Base-by-base conservation (phyloP, 1,140 invertebrate genomes). In the Pogonus chalceus region DNA sequence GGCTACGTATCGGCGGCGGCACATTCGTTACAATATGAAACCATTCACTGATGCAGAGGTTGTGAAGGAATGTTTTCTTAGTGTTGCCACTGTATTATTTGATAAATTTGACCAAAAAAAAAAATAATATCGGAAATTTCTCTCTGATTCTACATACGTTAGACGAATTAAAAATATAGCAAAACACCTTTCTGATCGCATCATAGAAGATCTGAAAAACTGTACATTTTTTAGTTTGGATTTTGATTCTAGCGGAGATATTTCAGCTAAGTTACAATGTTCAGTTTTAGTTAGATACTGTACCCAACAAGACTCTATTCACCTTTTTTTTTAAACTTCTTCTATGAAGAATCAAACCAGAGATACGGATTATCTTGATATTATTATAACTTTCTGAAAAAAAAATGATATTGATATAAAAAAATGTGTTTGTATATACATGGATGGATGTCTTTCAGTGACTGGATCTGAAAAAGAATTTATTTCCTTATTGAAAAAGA, bases 231-330 rank as follows among this genome's bases (percentile, higher is more conserved):
- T 62, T 55, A 60, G 56, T 49, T 56, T 56, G 53, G 39, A 54
- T 46, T 62, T 62, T 49, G 56, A 60, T 60, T 58, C 56, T 35
- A 58, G 58, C 49, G 56, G 53, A 50, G 56, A 62, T 49, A 54
- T 60, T 62, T 62, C 56, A 55, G 20, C 60, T 48, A 62, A 56
- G 58, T 60, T 54, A 54, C 60, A 61, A 59, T 61, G 58, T 52
- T 61, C 60, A 23, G 16, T 59, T 26, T 61, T 61, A 55, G 60
- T 57, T 55, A 55, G 54, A 58, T 60, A 58, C 54, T 60, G 54
- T 53, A 56, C 58, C 21, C 46, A 56, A 54, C 47, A 60, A 2
- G 57, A 60, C 54, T 23, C 52, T 56, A 56, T 62, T 50, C 35
- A 49, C 20, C 52, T 58, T 56, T 60, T 62, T 61, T 51, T 61